Percentiles rank a stretch among this genome's conserved stretches.
These are phyloP conservation scores for Syngnathus acus DNA, from an alignment of 2,797 vertebrate species.

Conservation along the genomic window DNA sequence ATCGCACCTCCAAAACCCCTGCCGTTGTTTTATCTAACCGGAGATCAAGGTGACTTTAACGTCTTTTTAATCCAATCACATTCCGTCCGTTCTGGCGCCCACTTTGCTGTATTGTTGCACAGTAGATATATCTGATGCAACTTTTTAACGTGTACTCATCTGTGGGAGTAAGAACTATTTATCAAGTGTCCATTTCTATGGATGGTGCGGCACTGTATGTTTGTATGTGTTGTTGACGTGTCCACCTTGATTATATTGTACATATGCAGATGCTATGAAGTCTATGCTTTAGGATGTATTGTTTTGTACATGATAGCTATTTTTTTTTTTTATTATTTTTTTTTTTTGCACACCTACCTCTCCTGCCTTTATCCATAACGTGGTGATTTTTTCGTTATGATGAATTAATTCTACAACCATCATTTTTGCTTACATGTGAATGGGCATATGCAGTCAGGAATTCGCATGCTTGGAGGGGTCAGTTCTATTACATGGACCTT, in stretches of 20 bases:
- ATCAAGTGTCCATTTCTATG: conserved; percentile 56
- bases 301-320: conserved; percentile 63
- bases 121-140: conserved; percentile 43
- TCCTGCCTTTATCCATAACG: conserved; percentile 28
- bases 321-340: no score
- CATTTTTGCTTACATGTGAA: conserved; percentile 16
- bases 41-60: conserved; percentile 68
- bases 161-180: conserved; percentile 63
- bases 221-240: conserved; percentile 62
- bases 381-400: conserved; percentile 47
- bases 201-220: conserved; percentile 56
- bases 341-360: conserved; percentile 73
- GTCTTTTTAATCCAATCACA: conserved; percentile 56
- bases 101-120: conserved; percentile 44
- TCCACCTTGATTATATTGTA: conserved; percentile 63
- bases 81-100: conserved; percentile 56
- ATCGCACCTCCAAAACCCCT: conserved; percentile 44
- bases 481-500: conserved; percentile 7
- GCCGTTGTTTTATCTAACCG: conserved; percentile 50
- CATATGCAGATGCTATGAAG: conserved; percentile 63
- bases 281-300: conserved; percentile 51
- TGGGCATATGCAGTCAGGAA: conserved; percentile 29
- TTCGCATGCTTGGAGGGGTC: conserved; percentile 24
- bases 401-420: conserved; percentile 36
- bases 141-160: conserved; percentile 48